phyloP scores from a whole-genome alignment of 1,140 invertebrate species.

The Dendrolimus punctatus region DNA sequence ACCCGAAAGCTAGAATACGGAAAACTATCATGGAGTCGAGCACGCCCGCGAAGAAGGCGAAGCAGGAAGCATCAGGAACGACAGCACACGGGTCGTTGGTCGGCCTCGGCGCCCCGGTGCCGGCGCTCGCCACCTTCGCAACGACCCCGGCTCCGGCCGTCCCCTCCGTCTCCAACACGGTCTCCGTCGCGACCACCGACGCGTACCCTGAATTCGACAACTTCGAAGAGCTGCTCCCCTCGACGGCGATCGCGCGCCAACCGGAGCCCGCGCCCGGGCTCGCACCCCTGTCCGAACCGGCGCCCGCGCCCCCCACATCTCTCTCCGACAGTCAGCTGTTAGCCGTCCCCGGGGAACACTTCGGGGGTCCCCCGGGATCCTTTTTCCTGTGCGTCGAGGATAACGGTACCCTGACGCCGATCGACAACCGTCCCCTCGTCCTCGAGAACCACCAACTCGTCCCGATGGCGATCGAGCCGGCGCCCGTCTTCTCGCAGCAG shows the following conservation, averaged over 20 bases:
- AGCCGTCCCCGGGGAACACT: constrained; percentile 78
- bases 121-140: constrained; percentile 28
- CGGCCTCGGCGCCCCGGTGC: constrained; percentile 4
- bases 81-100: constrained; percentile 31
- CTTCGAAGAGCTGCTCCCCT: constrained; percentile 58
- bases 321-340: constrained; percentile 75
- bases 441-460: constrained; percentile 73
- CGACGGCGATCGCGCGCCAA: constrained; percentile 48
- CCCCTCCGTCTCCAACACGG: constrained; percentile 25
- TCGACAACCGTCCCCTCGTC: constrained; percentile 79
- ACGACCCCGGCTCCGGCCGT: constrained; percentile 17
- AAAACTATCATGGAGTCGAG: constrained; percentile 30
- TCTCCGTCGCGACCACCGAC: constrained; percentile 19
- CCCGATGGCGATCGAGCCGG: constrained; percentile 57
- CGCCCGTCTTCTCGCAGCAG: constrained; percentile 30
- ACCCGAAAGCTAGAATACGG: constrained; percentile 41
- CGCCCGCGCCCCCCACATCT: constrained; percentile 34
- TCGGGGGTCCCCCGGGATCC: constrained; percentile 75
- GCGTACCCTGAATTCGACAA: constrained; percentile 53
- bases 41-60: constrained; percentile 43
- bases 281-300: constrained; percentile 17
- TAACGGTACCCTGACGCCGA: constrained; percentile 78
- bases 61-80: constrained; percentile 46
- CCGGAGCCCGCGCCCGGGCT: constrained; percentile 15
- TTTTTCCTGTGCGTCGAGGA: constrained; percentile 78